Base-by-base conservation (phyloP, 2,888 invertebrate species). In the Gymnosoma rotundatum region DNA sequence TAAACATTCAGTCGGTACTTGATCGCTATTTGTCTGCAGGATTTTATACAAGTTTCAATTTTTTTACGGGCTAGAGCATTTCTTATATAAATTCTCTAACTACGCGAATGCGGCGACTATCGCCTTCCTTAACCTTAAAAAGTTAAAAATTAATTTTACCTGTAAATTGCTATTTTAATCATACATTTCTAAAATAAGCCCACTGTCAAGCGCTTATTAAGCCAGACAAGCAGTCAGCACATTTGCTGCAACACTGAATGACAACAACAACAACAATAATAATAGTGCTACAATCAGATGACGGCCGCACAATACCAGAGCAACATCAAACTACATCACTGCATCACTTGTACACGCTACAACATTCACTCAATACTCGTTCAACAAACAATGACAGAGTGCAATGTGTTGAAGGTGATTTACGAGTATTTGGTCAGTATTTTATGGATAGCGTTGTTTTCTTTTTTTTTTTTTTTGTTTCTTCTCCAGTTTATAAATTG, bases 331-430 rank as follows among this genome's bases (percentile, higher is more conserved):
- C n/a, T 52, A 38, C 38, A 2, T 8, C 38, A 20, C 52, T 14
- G 8, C 32, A 32, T 32, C 32, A 32, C 10, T 16, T n/a, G 32
- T 32, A 36, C 64, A 60, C 66, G 50, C 21, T 38, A 21, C 48
- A 67, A 76, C 58, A 66, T 50, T 67, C 52, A 38, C 14, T 58
- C 64, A 58, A 63, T 50, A 64, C 7, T 9, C 36, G 2, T 52
- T 12, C 12, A 70, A 56, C 32, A 48, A 78, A 69, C 64, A 73
- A 52, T 20, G 2, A 50, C 61, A 61, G 56, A 48, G 63, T 21
- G 73, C 50, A 63, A 72, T 61, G 66, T 73, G 69, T 61, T 74
- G 79, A 82, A 83, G 83, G 74, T 83, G 85, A 80, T 83, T 83
- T 80, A 85, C 76, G 80, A 85, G 66, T 69, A 78, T 82, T 79